A percentile compares a stretch with the other conserved stretches of the same genome.
Evolutionary conservation across 2,113 vertebrate genomes (phyloP).

Genomic region (Carollia perspicillata): DNA sequence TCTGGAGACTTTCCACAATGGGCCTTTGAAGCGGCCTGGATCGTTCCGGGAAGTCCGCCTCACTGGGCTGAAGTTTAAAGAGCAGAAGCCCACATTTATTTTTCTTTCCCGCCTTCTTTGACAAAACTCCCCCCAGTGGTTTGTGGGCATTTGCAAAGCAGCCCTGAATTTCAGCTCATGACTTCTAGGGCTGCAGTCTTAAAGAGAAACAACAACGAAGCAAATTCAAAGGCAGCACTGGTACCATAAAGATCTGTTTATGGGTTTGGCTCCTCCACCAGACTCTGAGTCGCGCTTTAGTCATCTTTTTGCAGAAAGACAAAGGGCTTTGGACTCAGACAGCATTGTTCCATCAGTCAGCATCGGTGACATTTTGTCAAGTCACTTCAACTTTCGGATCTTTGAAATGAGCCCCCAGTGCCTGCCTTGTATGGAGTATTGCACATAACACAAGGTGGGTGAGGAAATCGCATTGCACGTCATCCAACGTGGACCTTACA

Average conservation of each 20-base stretch:
- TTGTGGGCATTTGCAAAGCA: slow-evolving; percentile 59
- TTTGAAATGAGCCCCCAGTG: background rate
- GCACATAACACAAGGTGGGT: background rate
- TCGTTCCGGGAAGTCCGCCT: slow-evolving; percentile 67
- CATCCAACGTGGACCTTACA: fast-evolving
- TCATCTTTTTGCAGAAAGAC: slow-evolving; percentile 15
- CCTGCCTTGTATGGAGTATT: background rate
- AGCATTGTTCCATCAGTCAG: background rate
- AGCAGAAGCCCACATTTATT: slow-evolving; percentile 74
- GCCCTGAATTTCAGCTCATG: slow-evolving; percentile 48
- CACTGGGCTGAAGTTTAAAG: slow-evolving; percentile 66
- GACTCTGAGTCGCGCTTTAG: slow-evolving; percentile 1
- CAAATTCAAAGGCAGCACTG: background rate
- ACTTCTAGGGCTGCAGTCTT: background rate
- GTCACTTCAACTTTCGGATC: background rate
- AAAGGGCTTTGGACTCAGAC: background rate
- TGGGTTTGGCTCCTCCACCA: background rate
- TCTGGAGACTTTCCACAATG: slow-evolving; percentile 72
- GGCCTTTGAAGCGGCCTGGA: slow-evolving; percentile 69
- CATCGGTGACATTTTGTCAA: background rate
- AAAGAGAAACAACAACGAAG: slow-evolving; percentile 7
- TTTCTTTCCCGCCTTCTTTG: slow-evolving; percentile 75
- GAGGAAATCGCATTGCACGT: background rate
- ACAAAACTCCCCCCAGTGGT: slow-evolving; percentile 52
- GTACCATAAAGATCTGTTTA: background rate